These are phyloP conservation scores for Caenorhabditis inopinata DNA, from an alignment of 1,140 invertebrate genomes.

Conservation along the genomic window DNA sequence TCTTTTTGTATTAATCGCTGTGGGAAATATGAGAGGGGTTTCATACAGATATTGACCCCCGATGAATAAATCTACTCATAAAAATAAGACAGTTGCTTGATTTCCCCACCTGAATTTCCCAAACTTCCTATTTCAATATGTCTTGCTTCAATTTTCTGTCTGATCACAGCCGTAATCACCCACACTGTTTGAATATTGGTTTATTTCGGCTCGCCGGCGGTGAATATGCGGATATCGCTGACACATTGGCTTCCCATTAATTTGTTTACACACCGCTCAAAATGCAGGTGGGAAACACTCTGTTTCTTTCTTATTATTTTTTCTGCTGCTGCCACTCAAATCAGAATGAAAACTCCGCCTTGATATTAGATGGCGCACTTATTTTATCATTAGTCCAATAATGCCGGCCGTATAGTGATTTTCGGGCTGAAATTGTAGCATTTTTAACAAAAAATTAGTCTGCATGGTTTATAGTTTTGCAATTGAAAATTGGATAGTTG, in stretches of 20 bases:
- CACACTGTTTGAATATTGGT: not conserved
- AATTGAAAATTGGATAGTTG: not conserved
- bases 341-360: constrained; percentile 27
- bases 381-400: no score
- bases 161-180: not conserved
- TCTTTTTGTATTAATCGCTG: no score
- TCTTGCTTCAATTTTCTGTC: constrained; percentile 10
- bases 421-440: no score
- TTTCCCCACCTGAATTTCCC: not conserved
- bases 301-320: not conserved
- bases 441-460: no score
- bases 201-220: constrained; percentile 23
- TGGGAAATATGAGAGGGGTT: no score
- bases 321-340: not conserved
- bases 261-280: constrained; percentile 19
- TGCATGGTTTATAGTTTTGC: not conserved
- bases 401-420: no score
- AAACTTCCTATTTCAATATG: not conserved
- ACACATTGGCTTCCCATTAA: constrained; percentile 7
- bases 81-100: not conserved
- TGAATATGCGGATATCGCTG: constrained; percentile 25
- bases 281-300: constrained; percentile 1
- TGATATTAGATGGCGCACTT: not conserved
- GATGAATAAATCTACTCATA: not conserved
- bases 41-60: no score